Evolutionary conservation across 2,113 vertebrate genomes (phyloP).

Genomic region (Cololabis saira): DNA sequence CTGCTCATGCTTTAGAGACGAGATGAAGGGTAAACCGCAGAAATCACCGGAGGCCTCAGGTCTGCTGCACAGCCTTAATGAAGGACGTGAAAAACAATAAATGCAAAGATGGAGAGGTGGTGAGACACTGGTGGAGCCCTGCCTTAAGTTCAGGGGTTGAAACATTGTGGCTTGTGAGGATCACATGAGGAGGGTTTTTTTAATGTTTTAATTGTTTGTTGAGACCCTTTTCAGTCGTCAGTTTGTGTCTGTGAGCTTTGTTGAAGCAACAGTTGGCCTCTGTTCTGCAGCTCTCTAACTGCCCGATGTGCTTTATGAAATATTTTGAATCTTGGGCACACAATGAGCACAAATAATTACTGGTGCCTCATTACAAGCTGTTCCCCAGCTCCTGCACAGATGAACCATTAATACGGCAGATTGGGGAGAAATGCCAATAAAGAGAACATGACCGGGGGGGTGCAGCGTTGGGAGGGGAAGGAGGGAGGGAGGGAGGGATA

Average conservation of each 20-base stretch:
- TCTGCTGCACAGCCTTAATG: too few relatives aligned
- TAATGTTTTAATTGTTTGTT: too few relatives aligned
- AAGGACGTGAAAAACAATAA: too few relatives aligned
- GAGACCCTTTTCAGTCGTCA: too few relatives aligned
- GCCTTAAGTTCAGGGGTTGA: too few relatives aligned
- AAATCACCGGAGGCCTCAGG: constrained; percentile 64
- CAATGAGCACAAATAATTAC: constrained; percentile 76
- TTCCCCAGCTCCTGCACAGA: constrained; percentile 70
- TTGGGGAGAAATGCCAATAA: constrained; percentile 76
- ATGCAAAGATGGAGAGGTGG: too few relatives aligned
- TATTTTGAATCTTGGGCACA: constrained; percentile 51
- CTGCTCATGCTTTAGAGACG: constrained; percentile 1
- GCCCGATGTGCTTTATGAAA: constrained; percentile 42
- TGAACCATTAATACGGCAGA: constrained; percentile 81
- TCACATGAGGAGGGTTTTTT: too few relatives aligned
- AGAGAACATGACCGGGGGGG: constrained; percentile 70
- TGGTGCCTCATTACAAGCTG: constrained; percentile 66
- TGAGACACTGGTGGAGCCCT: too few relatives aligned
- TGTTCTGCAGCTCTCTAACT: constrained; percentile 34
- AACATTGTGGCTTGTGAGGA: too few relatives aligned
- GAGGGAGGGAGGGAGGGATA: constrained; percentile 54
- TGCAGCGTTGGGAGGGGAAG: constrained; percentile 11
- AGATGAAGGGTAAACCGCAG: constrained; percentile 42
- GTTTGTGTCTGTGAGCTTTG: background rate
- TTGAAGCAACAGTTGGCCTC: constrained; percentile 63